A percentile compares a stretch with the other conserved stretches of the same genome.
phyloP scores from a whole-genome alignment of 2,888 invertebrate species.

The Linnaemya vulpina region DNA sequence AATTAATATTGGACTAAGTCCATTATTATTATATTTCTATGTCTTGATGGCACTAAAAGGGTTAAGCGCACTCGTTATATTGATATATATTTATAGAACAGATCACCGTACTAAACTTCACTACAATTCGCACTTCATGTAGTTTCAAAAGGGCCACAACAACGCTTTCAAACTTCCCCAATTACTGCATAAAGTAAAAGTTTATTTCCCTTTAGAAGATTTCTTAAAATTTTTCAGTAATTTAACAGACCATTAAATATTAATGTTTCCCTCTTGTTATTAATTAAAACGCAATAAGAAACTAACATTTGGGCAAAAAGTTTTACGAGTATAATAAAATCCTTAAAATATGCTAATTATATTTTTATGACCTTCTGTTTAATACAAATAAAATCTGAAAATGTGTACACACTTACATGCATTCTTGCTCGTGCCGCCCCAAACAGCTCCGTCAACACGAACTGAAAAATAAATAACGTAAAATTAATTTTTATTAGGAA shows the following conservation, averaged over 20 bases:
- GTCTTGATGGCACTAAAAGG: too few species aligned
- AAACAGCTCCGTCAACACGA: neutral
- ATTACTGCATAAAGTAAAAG: neutral
- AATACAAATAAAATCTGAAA: constrained; percentile 13
- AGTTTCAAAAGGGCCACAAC: too few species aligned
- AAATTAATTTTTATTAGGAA: neutral
- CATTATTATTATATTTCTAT: too few species aligned
- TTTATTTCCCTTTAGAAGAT: neutral
- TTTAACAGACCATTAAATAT: constrained; percentile 15
- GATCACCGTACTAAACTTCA: too few species aligned
- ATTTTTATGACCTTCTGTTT: constrained; percentile 35
- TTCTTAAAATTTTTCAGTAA: neutral
- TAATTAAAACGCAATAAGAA: constrained; percentile 12
- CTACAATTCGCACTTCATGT: too few species aligned
- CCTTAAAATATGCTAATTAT: constrained; percentile 32
- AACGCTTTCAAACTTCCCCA: neutral
- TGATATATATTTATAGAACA: too few species aligned
- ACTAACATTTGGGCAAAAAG: neutral
- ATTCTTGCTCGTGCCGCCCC: too few species aligned
- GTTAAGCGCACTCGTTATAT: too few species aligned
- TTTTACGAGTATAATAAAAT: constrained; percentile 20
- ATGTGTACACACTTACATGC: neutral
- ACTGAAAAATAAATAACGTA: constrained; percentile 10
- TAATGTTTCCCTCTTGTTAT: neutral
- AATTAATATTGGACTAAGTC: too few species aligned